A percentile compares a stretch with the other conserved stretches of the same genome.
Evolutionary conservation across 2,888 invertebrate species (phyloP).

Genomic region (Thecophora atra): DNA sequence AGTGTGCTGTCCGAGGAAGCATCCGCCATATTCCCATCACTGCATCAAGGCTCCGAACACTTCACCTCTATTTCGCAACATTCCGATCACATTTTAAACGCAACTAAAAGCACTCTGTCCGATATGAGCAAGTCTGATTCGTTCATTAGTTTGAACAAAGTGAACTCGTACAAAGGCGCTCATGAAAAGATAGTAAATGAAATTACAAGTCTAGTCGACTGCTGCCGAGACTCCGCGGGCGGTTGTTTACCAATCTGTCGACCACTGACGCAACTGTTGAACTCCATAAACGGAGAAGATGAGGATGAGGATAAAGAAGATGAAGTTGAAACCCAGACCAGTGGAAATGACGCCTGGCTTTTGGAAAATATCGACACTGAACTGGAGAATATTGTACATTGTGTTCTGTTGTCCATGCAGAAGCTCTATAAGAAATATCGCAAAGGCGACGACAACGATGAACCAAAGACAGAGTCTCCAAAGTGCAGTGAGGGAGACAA

Average conservation of each 20-base stretch:
- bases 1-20: conserved; percentile 44
- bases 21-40: conserved; percentile 4
- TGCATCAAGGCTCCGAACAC: conserved; percentile 42
- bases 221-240: conserved; percentile 35
- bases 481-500: not conserved
- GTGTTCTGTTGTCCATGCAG: conserved; percentile 70
- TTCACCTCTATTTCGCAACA: conserved; percentile 45
- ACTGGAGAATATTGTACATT: conserved; percentile 68
- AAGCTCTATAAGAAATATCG: conserved; percentile 69
- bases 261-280: conserved; percentile 52
- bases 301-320: too few relatives aligned
- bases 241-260: conserved; percentile 56
- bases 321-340: too few relatives aligned
- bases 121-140: conserved; percentile 53
- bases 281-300: conserved; percentile 41
- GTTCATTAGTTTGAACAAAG: conserved; percentile 53
- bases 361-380: conserved; percentile 57
- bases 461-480: not conserved
- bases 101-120: conserved; percentile 48
- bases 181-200: conserved; percentile 46
- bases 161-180: conserved; percentile 43
- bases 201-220: conserved; percentile 43
- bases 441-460: not conserved
- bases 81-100: conserved; percentile 47
- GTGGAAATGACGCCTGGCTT: not conserved